A percentile compares a stretch with the other conserved stretches of the same genome.
Evolutionary conservation across 2,888 invertebrate species (phyloP).

Genomic region (Diaprepes abbreviatus): DNA sequence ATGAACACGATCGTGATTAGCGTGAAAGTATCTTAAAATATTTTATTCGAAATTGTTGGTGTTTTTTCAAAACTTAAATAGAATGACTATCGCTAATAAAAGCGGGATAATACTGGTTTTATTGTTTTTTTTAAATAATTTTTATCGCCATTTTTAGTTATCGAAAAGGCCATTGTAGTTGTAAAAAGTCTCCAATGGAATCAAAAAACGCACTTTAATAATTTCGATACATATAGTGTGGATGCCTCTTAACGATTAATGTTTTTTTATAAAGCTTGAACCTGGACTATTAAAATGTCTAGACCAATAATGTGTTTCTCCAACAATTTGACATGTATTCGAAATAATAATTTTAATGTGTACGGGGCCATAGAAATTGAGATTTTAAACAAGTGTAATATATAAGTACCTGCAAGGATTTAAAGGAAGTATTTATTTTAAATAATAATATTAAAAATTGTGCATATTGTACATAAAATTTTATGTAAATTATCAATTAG

Average conservation of each 20-base stretch:
- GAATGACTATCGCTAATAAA: neutral
- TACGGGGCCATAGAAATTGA: conserved; percentile 9
- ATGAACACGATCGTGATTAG: conserved; percentile 10
- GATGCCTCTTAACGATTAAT: too few relatives aligned
- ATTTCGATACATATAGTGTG: too few relatives aligned
- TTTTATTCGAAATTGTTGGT: conserved; percentile 14
- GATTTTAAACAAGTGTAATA: conserved; percentile 63
- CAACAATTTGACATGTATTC: neutral
- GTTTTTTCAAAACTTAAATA: conserved; percentile 4
- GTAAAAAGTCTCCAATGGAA: neutral
- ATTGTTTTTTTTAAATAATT: too few relatives aligned
- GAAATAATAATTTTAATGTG: neutral
- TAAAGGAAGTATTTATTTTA: conserved; percentile 64
- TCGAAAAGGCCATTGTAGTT: neutral
- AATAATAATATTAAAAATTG: conserved; percentile 53
- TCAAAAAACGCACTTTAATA: too few relatives aligned
- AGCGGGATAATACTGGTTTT: neutral
- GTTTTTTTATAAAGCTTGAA: too few relatives aligned
- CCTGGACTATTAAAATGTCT: neutral
- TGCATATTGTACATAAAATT: conserved; percentile 63
- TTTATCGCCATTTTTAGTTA: neutral
- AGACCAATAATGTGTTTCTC: neutral
- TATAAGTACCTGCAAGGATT: conserved; percentile 66
- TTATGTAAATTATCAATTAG: conserved; percentile 45
- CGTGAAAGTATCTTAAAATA: conserved; percentile 28